Evolutionary conservation across 2,797 vertebrate genomes (phyloP).

Genomic region (Urocyon cinereoargenteus): DNA sequence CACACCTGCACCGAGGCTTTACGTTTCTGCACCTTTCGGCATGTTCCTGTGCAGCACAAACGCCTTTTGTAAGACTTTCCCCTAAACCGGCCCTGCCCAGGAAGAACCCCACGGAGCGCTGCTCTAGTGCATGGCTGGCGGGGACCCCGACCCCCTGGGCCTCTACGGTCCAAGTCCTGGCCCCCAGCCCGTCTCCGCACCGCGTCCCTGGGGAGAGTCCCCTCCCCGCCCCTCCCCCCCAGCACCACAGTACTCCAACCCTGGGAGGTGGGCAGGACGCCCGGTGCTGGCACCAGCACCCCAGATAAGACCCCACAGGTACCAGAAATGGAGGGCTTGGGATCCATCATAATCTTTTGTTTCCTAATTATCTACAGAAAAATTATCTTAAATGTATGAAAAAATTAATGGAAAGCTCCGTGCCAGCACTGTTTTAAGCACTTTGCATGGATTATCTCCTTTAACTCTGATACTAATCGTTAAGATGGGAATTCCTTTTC

Average conservation of each 20-base stretch:
- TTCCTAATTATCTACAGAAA: neutral
- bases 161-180: too few species aligned
- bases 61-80: neutral
- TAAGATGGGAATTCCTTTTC: neutral
- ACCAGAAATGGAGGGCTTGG: neutral
- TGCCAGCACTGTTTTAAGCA: neutral
- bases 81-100: neutral
- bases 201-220: neutral
- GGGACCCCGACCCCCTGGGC: fast-evolving
- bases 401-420: neutral
- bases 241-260: neutral
- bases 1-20: neutral
- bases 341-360: neutral
- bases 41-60: neutral
- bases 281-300: neutral
- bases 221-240: fast-evolving
- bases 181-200: too few species aligned
- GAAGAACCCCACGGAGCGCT: neutral
- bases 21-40: neutral
- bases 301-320: neutral
- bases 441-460: neutral
- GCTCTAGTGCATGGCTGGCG: fast-evolving
- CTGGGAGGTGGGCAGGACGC: too few species aligned
- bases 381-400: neutral
- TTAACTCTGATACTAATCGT: neutral